Conservation (phyloP, 2,888 invertebrate species). For the Hypercompe scribonia region DNA sequence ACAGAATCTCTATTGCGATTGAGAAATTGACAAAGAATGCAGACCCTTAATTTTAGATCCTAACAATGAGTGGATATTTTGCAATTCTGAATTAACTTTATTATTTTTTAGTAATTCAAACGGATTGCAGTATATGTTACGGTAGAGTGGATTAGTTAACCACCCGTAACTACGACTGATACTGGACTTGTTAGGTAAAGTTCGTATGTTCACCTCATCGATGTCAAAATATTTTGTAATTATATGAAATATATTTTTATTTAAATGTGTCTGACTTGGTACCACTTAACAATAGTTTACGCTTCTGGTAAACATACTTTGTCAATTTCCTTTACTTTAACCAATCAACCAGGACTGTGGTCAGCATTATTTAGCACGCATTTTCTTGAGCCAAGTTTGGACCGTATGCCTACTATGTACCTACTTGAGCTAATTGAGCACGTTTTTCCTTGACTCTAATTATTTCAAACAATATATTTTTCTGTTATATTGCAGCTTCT, state of each 20-base stretch:
- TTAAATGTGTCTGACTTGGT: neutral
- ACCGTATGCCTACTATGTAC: too few relatives aligned
- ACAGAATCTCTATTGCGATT: neutral
- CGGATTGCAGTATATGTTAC: neutral
- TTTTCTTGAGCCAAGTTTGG: too few relatives aligned
- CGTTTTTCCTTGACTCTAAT: neutral
- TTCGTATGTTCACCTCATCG: neutral
- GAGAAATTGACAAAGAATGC: neutral
- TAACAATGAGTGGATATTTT: neutral
- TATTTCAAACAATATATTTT: too few relatives aligned
- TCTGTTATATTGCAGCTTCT: too few relatives aligned
- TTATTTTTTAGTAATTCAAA: neutral
- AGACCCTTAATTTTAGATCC: neutral
- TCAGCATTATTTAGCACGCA: neutral
- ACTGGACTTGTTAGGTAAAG: neutral
- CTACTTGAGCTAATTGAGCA: neutral
- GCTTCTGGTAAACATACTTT: neutral
- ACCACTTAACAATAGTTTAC: neutral
- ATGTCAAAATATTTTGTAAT: neutral
- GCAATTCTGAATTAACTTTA: neutral
- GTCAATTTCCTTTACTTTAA: neutral
- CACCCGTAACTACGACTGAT: neutral
- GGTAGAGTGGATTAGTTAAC: neutral
- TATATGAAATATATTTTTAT: neutral
- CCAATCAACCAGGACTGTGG: neutral